A percentile compares a stretch with the other conserved stretches of the same genome.
Evolutionary conservation across 2,113 vertebrate species (phyloP).

Genomic region (Danionella cerebrum): DNA sequence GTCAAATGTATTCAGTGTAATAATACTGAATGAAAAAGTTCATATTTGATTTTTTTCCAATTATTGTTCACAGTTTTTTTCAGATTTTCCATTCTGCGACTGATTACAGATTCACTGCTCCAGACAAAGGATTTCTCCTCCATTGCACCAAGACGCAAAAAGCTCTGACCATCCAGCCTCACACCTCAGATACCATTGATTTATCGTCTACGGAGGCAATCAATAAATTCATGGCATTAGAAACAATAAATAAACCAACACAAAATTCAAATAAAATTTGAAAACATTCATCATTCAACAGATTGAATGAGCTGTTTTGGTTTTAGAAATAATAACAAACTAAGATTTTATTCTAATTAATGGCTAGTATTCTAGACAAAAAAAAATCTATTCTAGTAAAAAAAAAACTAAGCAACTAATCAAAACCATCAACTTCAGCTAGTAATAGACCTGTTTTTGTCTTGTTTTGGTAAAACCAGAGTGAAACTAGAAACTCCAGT

Average conservation of each 20-base stretch:
- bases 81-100: background rate
- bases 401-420: too few relatives aligned
- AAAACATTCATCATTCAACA: conserved; percentile 7
- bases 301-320: background rate
- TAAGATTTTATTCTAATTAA: too few relatives aligned
- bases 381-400: too few relatives aligned
- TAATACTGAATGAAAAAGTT: too few relatives aligned
- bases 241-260: conserved; percentile 6
- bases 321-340: too few relatives aligned
- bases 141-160: background rate
- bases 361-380: too few relatives aligned
- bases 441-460: too few relatives aligned
- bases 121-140: conserved; percentile 25
- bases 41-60: too few relatives aligned
- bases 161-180: background rate
- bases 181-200: conserved; percentile 3
- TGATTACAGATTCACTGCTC: conserved; percentile 14
- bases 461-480: too few relatives aligned
- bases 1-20: too few relatives aligned
- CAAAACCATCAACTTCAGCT: too few relatives aligned
- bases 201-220: background rate
- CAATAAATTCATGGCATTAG: conserved; percentile 19
- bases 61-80: background rate
- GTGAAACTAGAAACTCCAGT: too few relatives aligned
- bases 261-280: background rate